These are phyloP conservation scores for Darevskia nairensis DNA, from an alignment of 2,797 vertebrate genomes.

Conservation along the genomic window DNA sequence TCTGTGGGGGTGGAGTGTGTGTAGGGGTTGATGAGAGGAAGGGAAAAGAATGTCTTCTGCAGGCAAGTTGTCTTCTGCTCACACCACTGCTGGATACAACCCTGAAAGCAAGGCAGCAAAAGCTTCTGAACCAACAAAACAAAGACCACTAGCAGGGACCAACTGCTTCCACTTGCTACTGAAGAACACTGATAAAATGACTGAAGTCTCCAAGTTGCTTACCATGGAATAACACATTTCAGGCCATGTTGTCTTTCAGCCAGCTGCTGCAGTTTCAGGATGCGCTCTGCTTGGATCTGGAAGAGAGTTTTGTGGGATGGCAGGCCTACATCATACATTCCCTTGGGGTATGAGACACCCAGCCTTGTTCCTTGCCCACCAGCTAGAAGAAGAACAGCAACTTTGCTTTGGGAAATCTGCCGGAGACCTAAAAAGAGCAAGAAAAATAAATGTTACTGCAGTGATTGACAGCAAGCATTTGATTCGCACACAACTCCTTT, in stretches of 20 bases:
- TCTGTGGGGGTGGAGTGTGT: not conserved
- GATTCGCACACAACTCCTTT: not conserved
- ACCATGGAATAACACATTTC: slow-evolving; percentile 92
- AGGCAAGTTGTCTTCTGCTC: not conserved
- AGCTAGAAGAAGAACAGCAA: slow-evolving; percentile 89
- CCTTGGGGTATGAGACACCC: slow-evolving; percentile 95
- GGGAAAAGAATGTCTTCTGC: not conserved
- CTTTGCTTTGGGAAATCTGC: slow-evolving; percentile 85
- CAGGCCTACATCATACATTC: slow-evolving; percentile 95
- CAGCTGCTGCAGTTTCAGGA: slow-evolving; percentile 89
- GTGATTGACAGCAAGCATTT: not conserved
- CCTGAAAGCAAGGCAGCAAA: not conserved
- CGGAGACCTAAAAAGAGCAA: slow-evolving; percentile 64
- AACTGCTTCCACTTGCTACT: not conserved
- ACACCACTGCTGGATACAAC: not conserved
- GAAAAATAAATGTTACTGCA: slow-evolving; percentile 7
- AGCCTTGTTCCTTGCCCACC: slow-evolving; percentile 96
- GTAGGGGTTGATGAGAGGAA: not conserved
- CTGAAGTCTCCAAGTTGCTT: slow-evolving; percentile 62
- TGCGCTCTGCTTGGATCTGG: slow-evolving; percentile 96
- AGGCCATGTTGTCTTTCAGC: slow-evolving; percentile 83
- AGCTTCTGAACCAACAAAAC: not conserved
- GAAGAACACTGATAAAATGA: not conserved
- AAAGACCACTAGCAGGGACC: not conserved
- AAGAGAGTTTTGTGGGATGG: slow-evolving; percentile 96